Conservation (phyloP, 2,797 vertebrate species). For the Ispidina lecontei region DNA sequence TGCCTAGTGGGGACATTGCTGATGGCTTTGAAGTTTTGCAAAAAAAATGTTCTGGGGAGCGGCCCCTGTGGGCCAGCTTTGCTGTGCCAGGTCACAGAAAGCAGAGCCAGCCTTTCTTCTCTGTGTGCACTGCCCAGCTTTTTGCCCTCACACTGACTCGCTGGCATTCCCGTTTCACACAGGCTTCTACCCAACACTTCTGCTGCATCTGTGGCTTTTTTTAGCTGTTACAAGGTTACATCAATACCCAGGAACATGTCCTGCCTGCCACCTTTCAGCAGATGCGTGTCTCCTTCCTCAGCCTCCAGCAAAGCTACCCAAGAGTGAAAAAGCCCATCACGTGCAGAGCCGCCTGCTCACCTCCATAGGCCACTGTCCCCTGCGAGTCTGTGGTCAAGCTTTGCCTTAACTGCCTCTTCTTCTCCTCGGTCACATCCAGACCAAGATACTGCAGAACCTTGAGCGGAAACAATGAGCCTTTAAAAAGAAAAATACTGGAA, state of each 20-base stretch:
- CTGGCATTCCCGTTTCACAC: neutral
- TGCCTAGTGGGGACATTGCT: neutral
- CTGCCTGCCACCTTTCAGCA: neutral
- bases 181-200: neutral
- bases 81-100: neutral
- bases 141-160: neutral
- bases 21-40: neutral
- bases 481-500: neutral
- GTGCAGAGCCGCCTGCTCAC: constrained; percentile 68
- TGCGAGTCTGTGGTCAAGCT: constrained; percentile 86
- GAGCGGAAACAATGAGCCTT: constrained; percentile 6
- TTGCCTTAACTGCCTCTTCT: constrained; percentile 82
- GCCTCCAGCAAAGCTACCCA: constrained; percentile 2
- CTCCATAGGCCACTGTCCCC: constrained; percentile 90
- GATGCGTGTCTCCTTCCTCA: neutral
- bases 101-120: neutral
- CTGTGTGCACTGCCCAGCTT: neutral
- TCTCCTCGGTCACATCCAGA: constrained; percentile 86
- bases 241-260: neutral
- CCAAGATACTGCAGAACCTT: constrained; percentile 89
- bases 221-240: neutral
- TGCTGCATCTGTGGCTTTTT: neutral
- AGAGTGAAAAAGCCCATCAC: constrained; percentile 15
- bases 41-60: neutral
- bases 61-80: neutral